A percentile compares a stretch with the other conserved stretches of the same genome.
Evolutionary conservation across 2,888 invertebrate species (phyloP).

Genomic region (Sinodicranocentrus sp.): DNA sequence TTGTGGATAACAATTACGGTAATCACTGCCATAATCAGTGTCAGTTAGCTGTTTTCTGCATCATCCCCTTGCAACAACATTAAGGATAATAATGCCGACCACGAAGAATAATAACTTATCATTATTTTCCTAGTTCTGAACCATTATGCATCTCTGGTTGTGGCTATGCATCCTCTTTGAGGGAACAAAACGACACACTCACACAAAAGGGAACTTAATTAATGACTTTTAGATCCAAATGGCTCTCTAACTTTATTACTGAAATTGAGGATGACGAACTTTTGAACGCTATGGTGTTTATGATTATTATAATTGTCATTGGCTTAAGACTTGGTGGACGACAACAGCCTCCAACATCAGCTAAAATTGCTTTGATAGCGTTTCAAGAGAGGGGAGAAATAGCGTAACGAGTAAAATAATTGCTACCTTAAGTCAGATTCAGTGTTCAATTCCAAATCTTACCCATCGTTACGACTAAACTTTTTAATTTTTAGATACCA

Average conservation of each 20-base stretch:
- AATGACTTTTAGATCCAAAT: conserved; percentile 66
- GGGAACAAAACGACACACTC: not conserved
- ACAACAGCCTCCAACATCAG: too few relatives aligned
- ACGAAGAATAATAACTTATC: conserved; percentile 36
- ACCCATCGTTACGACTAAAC: too few relatives aligned
- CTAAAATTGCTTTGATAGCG: too few relatives aligned
- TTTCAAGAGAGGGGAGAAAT: too few relatives aligned
- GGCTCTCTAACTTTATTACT: conserved; percentile 44
- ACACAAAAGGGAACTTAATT: conserved; percentile 62
- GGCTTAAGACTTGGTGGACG: too few relatives aligned
- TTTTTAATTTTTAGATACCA: too few relatives aligned
- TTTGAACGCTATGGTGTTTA: conserved; percentile 11
- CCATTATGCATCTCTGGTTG: too few relatives aligned
- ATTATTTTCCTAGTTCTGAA: conserved; percentile 21
- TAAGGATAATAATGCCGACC: conserved; percentile 14
- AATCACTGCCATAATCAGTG: conserved; percentile 12
- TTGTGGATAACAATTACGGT: conserved; percentile 20
- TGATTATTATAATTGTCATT: not conserved
- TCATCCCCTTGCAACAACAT: conserved; percentile 12
- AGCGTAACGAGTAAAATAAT: too few relatives aligned
- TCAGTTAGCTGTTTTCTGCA: not conserved
- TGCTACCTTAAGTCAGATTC: too few relatives aligned
- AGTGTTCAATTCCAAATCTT: too few relatives aligned
- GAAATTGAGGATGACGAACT: conserved; percentile 39
- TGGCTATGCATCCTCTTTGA: not conserved